These are phyloP conservation scores for Rhincodon typus DNA, from an alignment of 2,797 vertebrate species.

Conservation along the genomic window DNA sequence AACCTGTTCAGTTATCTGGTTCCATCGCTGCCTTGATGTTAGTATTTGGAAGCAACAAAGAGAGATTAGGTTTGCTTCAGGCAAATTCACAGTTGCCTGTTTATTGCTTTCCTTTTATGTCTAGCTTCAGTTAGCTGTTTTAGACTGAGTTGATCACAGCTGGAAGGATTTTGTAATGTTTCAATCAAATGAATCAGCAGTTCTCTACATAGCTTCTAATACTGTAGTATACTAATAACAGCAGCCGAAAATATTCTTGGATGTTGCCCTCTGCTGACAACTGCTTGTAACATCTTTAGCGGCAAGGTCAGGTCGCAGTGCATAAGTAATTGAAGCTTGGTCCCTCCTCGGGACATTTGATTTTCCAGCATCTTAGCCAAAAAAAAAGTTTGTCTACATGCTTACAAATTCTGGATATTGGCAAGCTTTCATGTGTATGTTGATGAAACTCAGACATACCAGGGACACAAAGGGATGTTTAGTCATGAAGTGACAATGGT, in stretches of 20 bases:
- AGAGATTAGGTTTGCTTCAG: neutral
- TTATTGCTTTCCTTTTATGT: neutral
- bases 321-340: neutral
- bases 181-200: neutral
- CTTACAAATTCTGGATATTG: neutral
- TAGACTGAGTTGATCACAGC: neutral
- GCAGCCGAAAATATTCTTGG: neutral
- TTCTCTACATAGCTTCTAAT: neutral
- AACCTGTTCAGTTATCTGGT: neutral
- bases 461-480: neutral
- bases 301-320: neutral
- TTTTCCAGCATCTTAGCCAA: neutral
- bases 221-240: neutral
- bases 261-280: slow-evolving; percentile 1
- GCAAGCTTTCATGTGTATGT: neutral
- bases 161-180: slow-evolving; percentile 15
- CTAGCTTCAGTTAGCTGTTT: neutral
- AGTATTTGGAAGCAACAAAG: neutral
- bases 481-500: neutral
- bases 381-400: neutral
- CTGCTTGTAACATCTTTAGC: neutral
- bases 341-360: neutral
- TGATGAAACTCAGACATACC: too few species aligned
- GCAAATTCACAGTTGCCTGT: slow-evolving; percentile 18
- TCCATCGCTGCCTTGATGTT: neutral